Conservation (phyloP, 2,113 vertebrate species). For the Chamaetylas fuelleborni region DNA sequence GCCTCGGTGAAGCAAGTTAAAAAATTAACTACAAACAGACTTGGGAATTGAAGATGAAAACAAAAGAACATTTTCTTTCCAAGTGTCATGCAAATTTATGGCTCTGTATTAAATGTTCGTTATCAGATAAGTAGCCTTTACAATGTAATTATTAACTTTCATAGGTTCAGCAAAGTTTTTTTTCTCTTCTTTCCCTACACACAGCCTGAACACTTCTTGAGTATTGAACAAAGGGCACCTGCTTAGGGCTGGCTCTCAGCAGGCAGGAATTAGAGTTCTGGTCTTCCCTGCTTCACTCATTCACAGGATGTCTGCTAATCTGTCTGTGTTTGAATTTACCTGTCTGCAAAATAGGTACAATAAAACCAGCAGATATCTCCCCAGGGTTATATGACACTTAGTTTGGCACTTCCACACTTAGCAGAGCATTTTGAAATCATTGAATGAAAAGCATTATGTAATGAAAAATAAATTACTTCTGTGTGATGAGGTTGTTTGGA, state of each 20-base stretch:
- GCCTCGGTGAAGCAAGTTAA: neutral
- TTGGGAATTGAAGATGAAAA: neutral
- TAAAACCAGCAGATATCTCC: slow-evolving; percentile 25
- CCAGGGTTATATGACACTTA: neutral
- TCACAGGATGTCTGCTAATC: neutral
- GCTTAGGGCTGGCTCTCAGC: neutral
- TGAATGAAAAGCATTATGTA: slow-evolving; percentile 40
- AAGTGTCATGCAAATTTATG: slow-evolving; percentile 17
- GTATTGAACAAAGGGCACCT: neutral
- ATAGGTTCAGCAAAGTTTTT: slow-evolving; percentile 10
- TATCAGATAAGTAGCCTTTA: slow-evolving; percentile 14
- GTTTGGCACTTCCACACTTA: slow-evolving; percentile 23
- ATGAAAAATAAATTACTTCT: slow-evolving; percentile 38
- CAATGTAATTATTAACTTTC: slow-evolving; percentile 39
- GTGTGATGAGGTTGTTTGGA: slow-evolving; percentile 22
- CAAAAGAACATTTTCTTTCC: slow-evolving; percentile 14
- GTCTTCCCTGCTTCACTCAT: neutral
- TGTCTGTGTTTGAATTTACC: slow-evolving; percentile 26
- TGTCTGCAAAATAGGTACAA: slow-evolving; percentile 13
- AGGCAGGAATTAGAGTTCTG: neutral
- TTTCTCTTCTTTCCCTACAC: neutral
- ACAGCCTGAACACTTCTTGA: neutral
- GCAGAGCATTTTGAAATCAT: slow-evolving; percentile 16
- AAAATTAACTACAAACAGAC: slow-evolving; percentile 38
- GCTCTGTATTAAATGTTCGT: neutral